Evolutionary conservation across 2,113 vertebrate genomes (phyloP).

Genomic region (Ailurus styani): DNA sequence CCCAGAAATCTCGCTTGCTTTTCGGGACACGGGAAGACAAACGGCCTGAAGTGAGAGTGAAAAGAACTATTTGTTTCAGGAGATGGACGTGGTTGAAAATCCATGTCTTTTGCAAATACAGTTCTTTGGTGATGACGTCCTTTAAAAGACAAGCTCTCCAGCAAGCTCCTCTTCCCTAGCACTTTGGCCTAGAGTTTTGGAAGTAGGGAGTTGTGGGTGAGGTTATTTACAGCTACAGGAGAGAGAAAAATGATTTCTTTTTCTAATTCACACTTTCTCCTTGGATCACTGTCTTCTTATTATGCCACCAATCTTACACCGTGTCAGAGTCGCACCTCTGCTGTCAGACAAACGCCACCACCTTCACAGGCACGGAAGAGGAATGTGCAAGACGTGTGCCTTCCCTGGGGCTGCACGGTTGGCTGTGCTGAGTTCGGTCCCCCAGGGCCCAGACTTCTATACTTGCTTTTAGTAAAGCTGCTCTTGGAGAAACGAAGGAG

Average conservation of each 20-base stretch:
- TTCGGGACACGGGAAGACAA: background rate
- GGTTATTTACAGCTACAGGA: slow-evolving; percentile 62
- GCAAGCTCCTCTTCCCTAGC: background rate
- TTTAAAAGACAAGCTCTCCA: slow-evolving; percentile 23
- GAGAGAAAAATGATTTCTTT: slow-evolving; percentile 68
- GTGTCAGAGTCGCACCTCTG: slow-evolving; percentile 55
- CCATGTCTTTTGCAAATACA: background rate
- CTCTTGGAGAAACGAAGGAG: background rate
- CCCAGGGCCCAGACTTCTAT: background rate
- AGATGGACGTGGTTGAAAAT: background rate
- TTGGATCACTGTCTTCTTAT: slow-evolving; percentile 60
- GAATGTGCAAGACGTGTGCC: background rate
- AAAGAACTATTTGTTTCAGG: background rate
- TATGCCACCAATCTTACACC: slow-evolving; percentile 63
- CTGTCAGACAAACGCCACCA: slow-evolving; percentile 58
- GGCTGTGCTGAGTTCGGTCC: background rate
- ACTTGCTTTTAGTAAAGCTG: background rate
- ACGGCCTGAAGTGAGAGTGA: background rate
- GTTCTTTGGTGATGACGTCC: background rate
- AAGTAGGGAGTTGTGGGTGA: slow-evolving; percentile 25
- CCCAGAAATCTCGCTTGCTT: background rate
- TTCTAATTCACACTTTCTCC: slow-evolving; percentile 72
- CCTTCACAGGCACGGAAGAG: background rate
- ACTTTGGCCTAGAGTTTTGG: slow-evolving; percentile 1
- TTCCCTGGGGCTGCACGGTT: background rate